Evolutionary conservation across 2,113 vertebrate species (phyloP).

Genomic region (Cranoglanis bouderius): DNA sequence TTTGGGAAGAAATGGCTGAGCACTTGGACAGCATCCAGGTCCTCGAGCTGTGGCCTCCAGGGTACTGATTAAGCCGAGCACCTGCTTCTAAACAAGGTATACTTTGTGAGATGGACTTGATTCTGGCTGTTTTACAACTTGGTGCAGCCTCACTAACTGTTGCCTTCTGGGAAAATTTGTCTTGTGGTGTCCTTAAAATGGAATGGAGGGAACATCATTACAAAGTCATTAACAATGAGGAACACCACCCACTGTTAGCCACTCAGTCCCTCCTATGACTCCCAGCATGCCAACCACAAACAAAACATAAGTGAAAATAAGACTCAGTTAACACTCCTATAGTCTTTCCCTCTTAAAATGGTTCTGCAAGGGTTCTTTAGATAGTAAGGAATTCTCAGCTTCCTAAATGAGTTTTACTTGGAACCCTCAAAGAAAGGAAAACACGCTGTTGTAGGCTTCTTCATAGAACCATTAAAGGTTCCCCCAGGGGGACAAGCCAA

Average conservation of each 20-base stretch:
- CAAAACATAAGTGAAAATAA: neutral
- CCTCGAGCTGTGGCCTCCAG: conserved; percentile 7
- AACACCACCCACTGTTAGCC: neutral
- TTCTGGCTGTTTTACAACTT: neutral
- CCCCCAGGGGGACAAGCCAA: neutral
- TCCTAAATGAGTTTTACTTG: neutral
- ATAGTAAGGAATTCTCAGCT: neutral
- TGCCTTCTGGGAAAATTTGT: conserved; percentile 29
- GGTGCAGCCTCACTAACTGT: conserved; percentile 8
- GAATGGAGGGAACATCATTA: conserved; percentile 29
- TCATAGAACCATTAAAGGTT: neutral
- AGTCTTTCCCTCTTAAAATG: neutral
- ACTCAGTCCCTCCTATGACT: conserved; percentile 11
- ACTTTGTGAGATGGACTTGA: neutral
- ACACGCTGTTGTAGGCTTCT: neutral
- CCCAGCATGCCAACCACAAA: conserved; percentile 17
- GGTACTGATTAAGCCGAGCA: conserved; percentile 3
- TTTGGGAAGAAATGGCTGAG: neutral
- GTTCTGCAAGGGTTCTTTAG: neutral
- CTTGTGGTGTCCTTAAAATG: conserved; percentile 10
- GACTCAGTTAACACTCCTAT: neutral
- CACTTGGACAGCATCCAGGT: neutral
- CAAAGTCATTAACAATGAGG: conserved; percentile 31
- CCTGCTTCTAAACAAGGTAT: neutral
- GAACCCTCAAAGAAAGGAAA: neutral